A percentile compares a stretch with the other conserved stretches of the same genome.
Conservation (phyloP, 2,797 vertebrate genomes). For the Sebastes aleutianus region DNA sequence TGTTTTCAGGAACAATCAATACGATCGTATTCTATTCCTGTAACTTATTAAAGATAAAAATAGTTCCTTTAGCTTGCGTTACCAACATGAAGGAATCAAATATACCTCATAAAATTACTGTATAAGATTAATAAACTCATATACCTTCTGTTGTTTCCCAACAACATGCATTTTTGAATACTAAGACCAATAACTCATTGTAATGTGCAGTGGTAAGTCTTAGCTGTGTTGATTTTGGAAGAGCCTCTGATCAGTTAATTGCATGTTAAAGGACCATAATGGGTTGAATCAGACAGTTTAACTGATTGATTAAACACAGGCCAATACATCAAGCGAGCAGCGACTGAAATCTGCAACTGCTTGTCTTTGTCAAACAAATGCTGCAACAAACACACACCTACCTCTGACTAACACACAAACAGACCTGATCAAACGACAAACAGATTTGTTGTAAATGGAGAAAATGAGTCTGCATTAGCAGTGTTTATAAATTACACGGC, state of each 20-base stretch:
- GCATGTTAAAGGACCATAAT: not conserved
- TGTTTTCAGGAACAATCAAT: not conserved
- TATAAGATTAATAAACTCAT: not conserved
- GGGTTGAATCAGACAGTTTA: not conserved
- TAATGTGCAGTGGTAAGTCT: not conserved
- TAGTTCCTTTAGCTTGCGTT: not conserved
- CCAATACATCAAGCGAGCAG: not conserved
- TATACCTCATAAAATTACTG: not conserved
- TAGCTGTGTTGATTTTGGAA: not conserved
- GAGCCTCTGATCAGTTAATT: slow-evolving; percentile 10
- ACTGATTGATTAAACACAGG: not conserved
- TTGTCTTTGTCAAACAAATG: slow-evolving; percentile 9
- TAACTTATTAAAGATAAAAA: not conserved
- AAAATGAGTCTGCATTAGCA: not conserved
- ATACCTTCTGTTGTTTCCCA: not conserved
- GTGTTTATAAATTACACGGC: not conserved
- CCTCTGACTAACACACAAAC: not conserved
- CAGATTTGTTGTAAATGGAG: not conserved
- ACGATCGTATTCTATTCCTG: not conserved
- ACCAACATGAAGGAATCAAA: too few relatives aligned
- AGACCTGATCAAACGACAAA: slow-evolving; percentile 11
- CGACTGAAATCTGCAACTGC: not conserved
- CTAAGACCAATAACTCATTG: not conserved
- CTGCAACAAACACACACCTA: not conserved
- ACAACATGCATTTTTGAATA: not conserved